Evolutionary conservation across 2,888 invertebrate genomes (phyloP).

Genomic region (Micropterix aruncella): DNA sequence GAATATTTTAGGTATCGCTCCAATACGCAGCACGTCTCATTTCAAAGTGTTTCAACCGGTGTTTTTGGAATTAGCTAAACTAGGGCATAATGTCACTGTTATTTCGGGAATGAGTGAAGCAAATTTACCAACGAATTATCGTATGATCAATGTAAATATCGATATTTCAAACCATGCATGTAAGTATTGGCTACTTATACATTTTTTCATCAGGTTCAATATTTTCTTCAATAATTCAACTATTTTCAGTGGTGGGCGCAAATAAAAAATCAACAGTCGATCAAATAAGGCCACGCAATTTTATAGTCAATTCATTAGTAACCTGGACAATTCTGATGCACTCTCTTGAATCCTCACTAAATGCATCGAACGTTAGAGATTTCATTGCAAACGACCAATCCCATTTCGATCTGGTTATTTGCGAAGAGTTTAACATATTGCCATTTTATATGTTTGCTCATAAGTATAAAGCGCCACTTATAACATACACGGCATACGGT

Average conservation of each 20-base stretch:
- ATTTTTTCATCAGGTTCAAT: too few relatives aligned
- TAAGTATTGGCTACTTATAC: too few relatives aligned
- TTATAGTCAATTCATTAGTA: too few relatives aligned
- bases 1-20: constrained; percentile 27
- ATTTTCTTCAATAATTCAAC: too few relatives aligned
- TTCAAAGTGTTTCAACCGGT: constrained; percentile 28
- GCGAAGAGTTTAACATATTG: constrained; percentile 16
- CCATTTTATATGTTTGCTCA: constrained; percentile 16
- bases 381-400: constrained; percentile 11
- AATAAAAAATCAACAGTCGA: too few relatives aligned
- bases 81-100: constrained; percentile 30
- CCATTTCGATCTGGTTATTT: constrained; percentile 14
- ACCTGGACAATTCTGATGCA: too few relatives aligned
- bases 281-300: too few relatives aligned
- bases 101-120: constrained; percentile 13
- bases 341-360: too few relatives aligned
- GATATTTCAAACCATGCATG: too few relatives aligned
- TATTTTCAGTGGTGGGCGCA: too few relatives aligned
- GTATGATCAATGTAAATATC: too few relatives aligned
- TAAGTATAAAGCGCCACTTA: constrained; percentile 14
- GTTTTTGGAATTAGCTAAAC: constrained; percentile 23
- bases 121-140: constrained; percentile 8
- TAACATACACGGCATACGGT: constrained; percentile 10
- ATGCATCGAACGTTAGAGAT: constrained; percentile 5
- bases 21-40: constrained; percentile 20